Conservation (phyloP, 2,797 vertebrate genomes). For the Setipinna tenuifilis region DNA sequence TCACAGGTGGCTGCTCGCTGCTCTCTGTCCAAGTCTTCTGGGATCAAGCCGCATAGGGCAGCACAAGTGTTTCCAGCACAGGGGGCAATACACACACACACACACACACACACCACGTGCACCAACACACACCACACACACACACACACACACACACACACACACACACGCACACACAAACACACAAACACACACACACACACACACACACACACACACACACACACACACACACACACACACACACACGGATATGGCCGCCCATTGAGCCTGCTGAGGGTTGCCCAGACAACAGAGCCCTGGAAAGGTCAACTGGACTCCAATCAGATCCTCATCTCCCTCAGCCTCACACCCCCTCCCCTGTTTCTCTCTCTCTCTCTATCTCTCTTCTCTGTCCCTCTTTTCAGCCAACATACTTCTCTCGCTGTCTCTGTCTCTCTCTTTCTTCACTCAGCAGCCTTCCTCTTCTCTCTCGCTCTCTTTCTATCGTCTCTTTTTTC, state of each 20-base stretch:
- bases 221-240: constrained; percentile 2
- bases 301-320: background rate
- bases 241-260: background rate
- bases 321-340: background rate
- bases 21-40: background rate
- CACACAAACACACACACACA: constrained; percentile 6
- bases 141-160: background rate
- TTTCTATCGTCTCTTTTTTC: too few species aligned
- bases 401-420: too few species aligned
- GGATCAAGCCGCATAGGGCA: background rate
- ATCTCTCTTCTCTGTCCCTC: too few species aligned
- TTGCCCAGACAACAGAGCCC: background rate
- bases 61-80: too few species aligned
- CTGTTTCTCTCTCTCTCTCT: background rate
- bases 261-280: background rate
- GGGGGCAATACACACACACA: too few species aligned
- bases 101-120: too few species aligned
- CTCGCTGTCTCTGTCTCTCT: background rate
- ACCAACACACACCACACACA: background rate
- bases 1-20: background rate
- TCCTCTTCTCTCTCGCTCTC: background rate
- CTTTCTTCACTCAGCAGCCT: background rate
- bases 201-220: background rate
- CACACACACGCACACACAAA: background rate
- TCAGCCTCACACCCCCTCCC: background rate